Base-by-base conservation (phyloP, 2,797 vertebrate genomes). In the Lepilemur ruficaudatus region DNA sequence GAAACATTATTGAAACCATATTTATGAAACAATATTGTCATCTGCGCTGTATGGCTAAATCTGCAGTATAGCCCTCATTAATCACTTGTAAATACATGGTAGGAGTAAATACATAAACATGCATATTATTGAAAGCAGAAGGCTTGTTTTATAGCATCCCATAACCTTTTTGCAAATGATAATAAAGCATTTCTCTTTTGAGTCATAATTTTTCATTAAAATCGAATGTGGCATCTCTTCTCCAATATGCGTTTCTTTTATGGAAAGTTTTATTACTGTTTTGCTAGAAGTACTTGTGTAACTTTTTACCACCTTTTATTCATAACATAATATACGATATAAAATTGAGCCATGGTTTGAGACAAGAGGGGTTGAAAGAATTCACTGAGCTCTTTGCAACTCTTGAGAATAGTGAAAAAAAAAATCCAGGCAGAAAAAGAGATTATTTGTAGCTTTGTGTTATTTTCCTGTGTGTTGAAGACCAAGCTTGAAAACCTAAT, bases 1-100 rank as follows among this genome's bases (percentile, higher is more conserved):
- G 18, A n/a, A 38, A 67, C 10, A 5, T 55, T 50, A 32, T 17
- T 55, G 75, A 55, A 78, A 52, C 75, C 14, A 25, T 50, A 78
- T 55, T 78, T 55, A 78, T 25, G 22, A 35, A 78, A 78, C n/a
- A 55, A 78, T 79, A 38, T 38, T 2, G 4, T 35, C 86, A 38
- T 4, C 9, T 25, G 48, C 2, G 12, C 0, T 5, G 17, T 22
- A 14, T 30, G 32, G 13, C 0, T 4, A 59, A 46, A 65, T 52
- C 8, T 14, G n/a, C 4, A 48, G 10, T 10, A 57, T 28, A 57
- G 50, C 5, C 76, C 5, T 22, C 9, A 11, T 14, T 69, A 30
- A 32, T 69, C n/a, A n/a, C 61, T 55, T 4, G 1, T 12, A 43
- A 9, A 28, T 6, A 35, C 12, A 0, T 3, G 17, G 41, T 12